These are phyloP conservation scores for Amphiprion clarkii DNA, from an alignment of 2,797 vertebrate genomes.

Conservation along the genomic window DNA sequence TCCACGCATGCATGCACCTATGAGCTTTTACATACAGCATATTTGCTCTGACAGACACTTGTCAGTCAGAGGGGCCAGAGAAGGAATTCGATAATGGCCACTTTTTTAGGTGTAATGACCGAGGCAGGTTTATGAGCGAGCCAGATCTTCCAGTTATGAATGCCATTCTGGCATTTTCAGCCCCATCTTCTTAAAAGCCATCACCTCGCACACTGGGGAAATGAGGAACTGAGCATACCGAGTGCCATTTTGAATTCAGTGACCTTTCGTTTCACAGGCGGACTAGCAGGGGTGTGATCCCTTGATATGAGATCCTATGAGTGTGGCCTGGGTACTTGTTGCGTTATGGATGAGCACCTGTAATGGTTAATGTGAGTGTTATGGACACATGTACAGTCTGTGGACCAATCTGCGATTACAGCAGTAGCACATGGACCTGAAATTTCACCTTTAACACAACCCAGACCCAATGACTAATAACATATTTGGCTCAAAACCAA, in stretches of 20 bases:
- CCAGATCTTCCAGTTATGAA: conserved; percentile 44
- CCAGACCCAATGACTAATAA: not conserved
- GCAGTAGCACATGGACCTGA: not conserved
- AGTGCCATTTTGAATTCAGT: conserved; percentile 64
- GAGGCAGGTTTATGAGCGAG: conserved; percentile 40
- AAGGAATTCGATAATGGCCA: conserved; percentile 24
- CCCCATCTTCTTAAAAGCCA: conserved; percentile 53
- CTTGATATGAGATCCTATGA: conserved; percentile 35
- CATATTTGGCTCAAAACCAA: not conserved
- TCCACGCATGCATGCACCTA: not conserved
- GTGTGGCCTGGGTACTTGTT: not conserved
- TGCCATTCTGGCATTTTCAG: conserved; percentile 60
- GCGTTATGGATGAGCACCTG: not conserved
- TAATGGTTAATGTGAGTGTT: conserved; percentile 3
- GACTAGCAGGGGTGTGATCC: conserved; percentile 46
- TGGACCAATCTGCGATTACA: not conserved
- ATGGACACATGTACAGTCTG: not conserved
- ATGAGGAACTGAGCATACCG: conserved; percentile 58
- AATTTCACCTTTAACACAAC: not conserved
- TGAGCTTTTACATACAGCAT: conserved; percentile 3
- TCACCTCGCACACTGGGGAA: conserved; percentile 49
- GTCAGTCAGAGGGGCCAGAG: conserved; percentile 38
- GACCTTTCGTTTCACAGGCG: conserved; percentile 63
- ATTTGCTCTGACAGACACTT: conserved; percentile 15
- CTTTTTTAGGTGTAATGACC: conserved; percentile 9